Base-by-base conservation (phyloP, 2,888 invertebrate species). In the Cordylochernes scorpioides region DNA sequence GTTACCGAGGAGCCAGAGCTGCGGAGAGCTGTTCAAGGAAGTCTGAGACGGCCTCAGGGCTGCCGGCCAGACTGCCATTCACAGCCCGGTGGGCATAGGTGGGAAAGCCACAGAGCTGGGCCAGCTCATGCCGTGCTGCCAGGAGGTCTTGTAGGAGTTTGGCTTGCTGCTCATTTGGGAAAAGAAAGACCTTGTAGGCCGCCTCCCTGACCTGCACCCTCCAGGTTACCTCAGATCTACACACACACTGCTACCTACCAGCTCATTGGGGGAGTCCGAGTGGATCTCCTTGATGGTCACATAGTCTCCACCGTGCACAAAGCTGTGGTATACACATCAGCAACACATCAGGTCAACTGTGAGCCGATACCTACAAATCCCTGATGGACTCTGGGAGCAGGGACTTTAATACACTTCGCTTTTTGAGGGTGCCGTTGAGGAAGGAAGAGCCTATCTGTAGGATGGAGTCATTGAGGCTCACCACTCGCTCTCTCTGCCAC, bases 61-160 rank as follows among this genome's bases (percentile, higher is more conserved):
- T 67, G 47, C 78, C 74, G 44, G 75, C 71, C 13, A 60, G 43
- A 4, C 57, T 54, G 27, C 55, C 55, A 13, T 45, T 42, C 26
- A 56, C 47, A 3, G 56, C 53, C 18, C 82, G 63, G 49, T 91
- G 75, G 1, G 77, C 73, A 45, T 74, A 94, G 0, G 78, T 69
- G 10, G 65, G 56, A 54, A 88, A 97, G 3, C 82, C 94, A 48
- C 88, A 91, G 8, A 74, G 61, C 30, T 63, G 56, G 0, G 91
- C 91, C 45, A 97, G 61, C 34, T 71, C 60, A 45, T 73, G 63
- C 10, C 97, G 58, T 0, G 70, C 66, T 12, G 60, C 55, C 7
- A 97, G 55, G 25, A 91, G 56, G 46, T 69, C 62, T 15, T 61
- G 54, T 1, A 97, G 59, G 15, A 80, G 52, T 24, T 60, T 51